Base-by-base conservation (phyloP, 2,797 vertebrate genomes). In the Poeciliopsis gracilis region DNA sequence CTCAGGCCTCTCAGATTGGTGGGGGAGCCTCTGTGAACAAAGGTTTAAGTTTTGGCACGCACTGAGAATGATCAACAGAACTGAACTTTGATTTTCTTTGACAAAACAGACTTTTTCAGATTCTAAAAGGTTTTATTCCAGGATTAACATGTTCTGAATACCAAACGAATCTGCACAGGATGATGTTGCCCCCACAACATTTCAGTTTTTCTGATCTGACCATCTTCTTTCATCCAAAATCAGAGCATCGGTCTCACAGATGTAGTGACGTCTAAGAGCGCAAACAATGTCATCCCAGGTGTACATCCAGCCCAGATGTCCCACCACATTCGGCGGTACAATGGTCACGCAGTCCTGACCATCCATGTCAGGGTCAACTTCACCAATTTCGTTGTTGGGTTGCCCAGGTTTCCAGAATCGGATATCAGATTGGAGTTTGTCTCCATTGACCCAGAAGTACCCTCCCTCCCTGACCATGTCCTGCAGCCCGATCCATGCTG, bases 341-440 rank as follows among this genome's bases (percentile, higher is more conserved):
- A 30, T 15, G 55, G n/a, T 2, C 12, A 59, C 55, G 5, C 55
- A 30, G 5, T 59, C 55, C 55, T 59, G 5, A 59, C 55, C 55
- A 2, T 4, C 0, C 12, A 2, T 15, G 0, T 59, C 55, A 59
- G 5, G 5, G 55, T 30, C 55, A 4, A 5, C 0, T 13, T 4
- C 5, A 13, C 2, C n/a, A 2, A 15, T 15, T 2, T 4, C 12
- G n/a, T 59, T 59, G 55, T 59, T 30, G n/a, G 55, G 55, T 13
- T 59, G 12, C 2, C 23, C 8, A 15, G 0, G 11, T 59, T 15
- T 59, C n/a, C 55, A 59, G 55, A 5, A 59, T 13, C 0, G 15
- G 12, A 59, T 28, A 59, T 59, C 2, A 5, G 0, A 2, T n/a
- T n/a, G 4, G 53, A n/a, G 3, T 55, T 3, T 12, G 0, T 55